Evolutionary conservation across 2,113 vertebrate genomes (phyloP), one percentile per base, ranked within the genome.

Genomic region (Mesembrinibis cayennensis): DNA sequence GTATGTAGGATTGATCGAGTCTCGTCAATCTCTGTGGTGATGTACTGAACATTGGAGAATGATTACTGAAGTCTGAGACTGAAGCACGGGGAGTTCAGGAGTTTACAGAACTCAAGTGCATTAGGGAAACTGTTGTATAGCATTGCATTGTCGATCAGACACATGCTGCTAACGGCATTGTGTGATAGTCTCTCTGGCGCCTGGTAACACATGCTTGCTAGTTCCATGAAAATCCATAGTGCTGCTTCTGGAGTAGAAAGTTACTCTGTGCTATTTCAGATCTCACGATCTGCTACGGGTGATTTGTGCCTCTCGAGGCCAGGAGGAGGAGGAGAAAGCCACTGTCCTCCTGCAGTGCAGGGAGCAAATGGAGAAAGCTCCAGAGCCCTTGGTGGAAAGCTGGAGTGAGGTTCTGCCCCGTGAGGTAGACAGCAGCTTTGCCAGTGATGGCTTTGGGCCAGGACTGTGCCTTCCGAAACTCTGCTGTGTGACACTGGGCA

Each of bases 71-170:
- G 36, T 36, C 36, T 83, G 49, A 59, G 42, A 19, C 42, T 78
- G 77, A 89, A 92, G 61, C 34, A 32, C 4, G 2, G 56, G 2
- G 49, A 82, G 16, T 67, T 79, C 11, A 20, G 66, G 56, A 78
- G 38, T 81, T 92, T 45, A 30, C 12, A 62, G 55, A 87, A 36
- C 40, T 78, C 29, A 1, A 10, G 49, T 4, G 0, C 14, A 1
- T 74, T 34, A 56, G 22, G 30, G 30, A 76, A 49, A 10, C 7
- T 18, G 27, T 55, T 69, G 13, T 27, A 3, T 8, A 27, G n/a
- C 29, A 30, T 66, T 14, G 0, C 1, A 0, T 8, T 53, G 72
- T 47, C 9, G 2, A 23, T 81, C 38, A 61, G 55, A 38, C n/a
- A 3, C 0, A 1, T 66, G 12, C 36, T 29, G 42, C 38, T 26